Base-by-base conservation (phyloP, 53 echinoderm and acorn worm genomes). In the Echinometra lucunter region DNA sequence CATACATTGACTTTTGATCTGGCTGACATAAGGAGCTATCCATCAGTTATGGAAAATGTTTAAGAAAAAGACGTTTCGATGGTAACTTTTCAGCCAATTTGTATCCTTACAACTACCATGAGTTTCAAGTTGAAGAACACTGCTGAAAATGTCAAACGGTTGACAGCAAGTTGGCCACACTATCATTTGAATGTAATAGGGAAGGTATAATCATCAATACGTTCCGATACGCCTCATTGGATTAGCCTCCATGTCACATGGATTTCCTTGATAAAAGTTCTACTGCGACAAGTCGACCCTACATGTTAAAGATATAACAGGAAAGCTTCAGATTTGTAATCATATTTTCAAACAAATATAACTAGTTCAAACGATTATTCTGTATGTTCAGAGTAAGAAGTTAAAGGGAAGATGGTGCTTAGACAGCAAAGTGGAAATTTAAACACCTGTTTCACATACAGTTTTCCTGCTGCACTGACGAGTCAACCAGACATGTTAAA, bases 151-250 rank as follows among this genome's bases (percentile, higher is more conserved):
- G 30, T 85, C 85, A 85, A 49, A 45, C 47, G 85, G n/a, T n/a
- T 45, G 85, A 85, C 85, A 85, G 85, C 45, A 49, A 85, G n/a
- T 85, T 85, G 85, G 85, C 85, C 30, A 49, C 27, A 45, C 49
- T 47, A 47, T 47, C 85, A 85, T 85, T 85, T 49, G 49, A 85
- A 49, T 85, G n/a, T 85, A 49, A 85, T 89, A 89, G 89, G 89
- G 58, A 58, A 89, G 89, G 89, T 38, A 89, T 89, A 89, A 60
- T 60, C 89, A 89, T 89, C 58, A 89, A 60, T 89, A 60, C 40
- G 21, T 89, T 89, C 89, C 89, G 89, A 89, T 37, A 89, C 37
- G 89, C 89, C 89, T 89, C 37, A 89, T 12, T 37, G 35, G 60
- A 89, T 89, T 89, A 89, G 21, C 60, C 60, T 58, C 57, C 25